These are phyloP conservation scores for Horisme vitalbata DNA, from an alignment of 2,888 invertebrate genomes.

Conservation along the genomic window DNA sequence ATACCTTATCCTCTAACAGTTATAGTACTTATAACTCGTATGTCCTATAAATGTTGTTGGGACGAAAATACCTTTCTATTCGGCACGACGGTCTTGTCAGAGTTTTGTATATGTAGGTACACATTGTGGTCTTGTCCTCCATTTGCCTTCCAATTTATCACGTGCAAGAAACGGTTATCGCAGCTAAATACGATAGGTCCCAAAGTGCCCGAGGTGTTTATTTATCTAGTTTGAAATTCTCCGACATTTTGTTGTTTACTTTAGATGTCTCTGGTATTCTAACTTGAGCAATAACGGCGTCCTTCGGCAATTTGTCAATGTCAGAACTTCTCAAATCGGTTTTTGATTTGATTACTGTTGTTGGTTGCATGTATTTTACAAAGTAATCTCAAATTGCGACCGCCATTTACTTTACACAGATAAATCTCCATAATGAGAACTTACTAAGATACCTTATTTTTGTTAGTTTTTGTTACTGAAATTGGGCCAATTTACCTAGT, in stretches of 20 bases:
- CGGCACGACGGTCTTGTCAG: not conserved
- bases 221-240: slow-evolving; percentile 17
- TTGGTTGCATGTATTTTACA: too few species aligned
- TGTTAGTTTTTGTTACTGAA: too few species aligned
- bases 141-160: slow-evolving; percentile 26
- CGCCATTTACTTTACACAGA: too few species aligned
- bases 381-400: too few species aligned
- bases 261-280: slow-evolving; percentile 6
- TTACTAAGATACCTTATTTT: too few species aligned
- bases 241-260: slow-evolving; percentile 20
- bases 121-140: slow-evolving; percentile 10
- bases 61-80: slow-evolving; percentile 4
- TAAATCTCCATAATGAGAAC: too few species aligned
- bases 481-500: too few species aligned
- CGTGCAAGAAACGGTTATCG: slow-evolving; percentile 24
- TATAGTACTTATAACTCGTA: too few species aligned
- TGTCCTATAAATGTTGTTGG: not conserved
- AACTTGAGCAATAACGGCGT: slow-evolving; percentile 4
- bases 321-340: slow-evolving; percentile 16
- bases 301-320: slow-evolving; percentile 22
- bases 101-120: not conserved
- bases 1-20: slow-evolving; percentile 1
- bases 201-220: slow-evolving; percentile 19
- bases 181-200: slow-evolving; percentile 26
- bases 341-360: slow-evolving; percentile 14